These are phyloP conservation scores for Metopia argyrocephala DNA, from an alignment of 2,888 invertebrate genomes.

Conservation along the genomic window DNA sequence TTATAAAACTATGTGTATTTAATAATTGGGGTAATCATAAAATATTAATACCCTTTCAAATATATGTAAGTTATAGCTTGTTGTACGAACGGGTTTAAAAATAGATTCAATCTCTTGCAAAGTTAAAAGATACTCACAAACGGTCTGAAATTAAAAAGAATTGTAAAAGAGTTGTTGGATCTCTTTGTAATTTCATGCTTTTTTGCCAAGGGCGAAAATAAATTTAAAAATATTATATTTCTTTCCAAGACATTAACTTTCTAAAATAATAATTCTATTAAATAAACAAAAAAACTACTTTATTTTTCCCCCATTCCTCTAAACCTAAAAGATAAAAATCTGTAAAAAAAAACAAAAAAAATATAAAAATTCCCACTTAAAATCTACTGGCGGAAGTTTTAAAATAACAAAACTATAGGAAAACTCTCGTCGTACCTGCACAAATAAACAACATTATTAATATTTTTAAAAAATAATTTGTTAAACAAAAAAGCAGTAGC, in stretches of 20 bases:
- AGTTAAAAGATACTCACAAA: no score
- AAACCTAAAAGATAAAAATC: slow-evolving; percentile 25
- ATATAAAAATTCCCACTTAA: slow-evolving; percentile 11
- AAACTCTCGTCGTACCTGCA: background rate
- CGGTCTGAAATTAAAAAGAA: no score
- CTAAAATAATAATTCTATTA: background rate
- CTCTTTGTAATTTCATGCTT: background rate
- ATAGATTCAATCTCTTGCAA: no score
- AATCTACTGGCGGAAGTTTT: slow-evolving; percentile 30
- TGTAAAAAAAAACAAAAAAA: background rate
- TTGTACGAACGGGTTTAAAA: no score
- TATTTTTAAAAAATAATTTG: slow-evolving; percentile 2
- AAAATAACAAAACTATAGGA: slow-evolving; percentile 5
- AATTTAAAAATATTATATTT: no score
- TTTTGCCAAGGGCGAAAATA: no score
- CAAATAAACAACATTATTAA: background rate
- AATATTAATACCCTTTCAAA: no score
- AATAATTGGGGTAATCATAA: no score
- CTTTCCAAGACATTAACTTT: slow-evolving; percentile 4
- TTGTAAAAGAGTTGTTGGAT: no score
- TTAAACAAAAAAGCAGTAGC: no score
- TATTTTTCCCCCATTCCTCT: background rate
- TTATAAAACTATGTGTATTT: no score
- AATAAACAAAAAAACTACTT: background rate
- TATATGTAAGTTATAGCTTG: no score